These are phyloP conservation scores for Phoxinus dragarum DNA, from an alignment of 2,797 vertebrate genomes.

Conservation along the genomic window DNA sequence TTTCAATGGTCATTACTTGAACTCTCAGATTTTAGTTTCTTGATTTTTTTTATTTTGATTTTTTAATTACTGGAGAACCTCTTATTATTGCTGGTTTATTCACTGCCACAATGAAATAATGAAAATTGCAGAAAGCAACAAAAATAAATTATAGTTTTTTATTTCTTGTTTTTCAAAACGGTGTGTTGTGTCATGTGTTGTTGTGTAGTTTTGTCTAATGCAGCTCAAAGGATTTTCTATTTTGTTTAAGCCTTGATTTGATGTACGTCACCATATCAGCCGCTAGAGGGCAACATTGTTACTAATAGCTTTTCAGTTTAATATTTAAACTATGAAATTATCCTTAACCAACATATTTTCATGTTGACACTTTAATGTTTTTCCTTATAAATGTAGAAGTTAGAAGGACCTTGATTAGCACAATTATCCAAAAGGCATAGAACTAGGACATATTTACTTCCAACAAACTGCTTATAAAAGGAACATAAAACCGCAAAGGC, in stretches of 20 bases:
- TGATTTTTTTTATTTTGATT: constrained; percentile 40
- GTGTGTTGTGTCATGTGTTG: constrained; percentile 21
- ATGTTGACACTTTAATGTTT: background rate
- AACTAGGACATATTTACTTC: background rate
- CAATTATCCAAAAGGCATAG: background rate
- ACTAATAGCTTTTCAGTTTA: background rate
- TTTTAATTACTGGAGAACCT: constrained; percentile 86
- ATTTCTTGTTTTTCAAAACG: constrained; percentile 80
- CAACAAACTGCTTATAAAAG: background rate
- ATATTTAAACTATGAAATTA: background rate
- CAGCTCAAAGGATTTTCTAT: background rate
- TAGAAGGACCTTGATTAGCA: background rate
- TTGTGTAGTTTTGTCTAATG: constrained; percentile 57
- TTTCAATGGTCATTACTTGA: constrained; percentile 83
- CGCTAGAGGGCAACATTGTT: constrained; percentile 16
- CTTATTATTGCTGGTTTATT: constrained; percentile 87
- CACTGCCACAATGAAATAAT: constrained; percentile 93
- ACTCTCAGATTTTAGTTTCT: constrained; percentile 78
- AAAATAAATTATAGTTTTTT: constrained; percentile 99
- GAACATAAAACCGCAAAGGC: background rate
- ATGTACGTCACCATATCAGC: background rate
- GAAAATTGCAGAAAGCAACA: constrained; percentile 90
- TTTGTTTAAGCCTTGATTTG: background rate
- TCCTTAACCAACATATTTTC: background rate
- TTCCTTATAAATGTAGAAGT: background rate